Base-by-base conservation (phyloP, 2,797 vertebrate species). In the Mormyrops boulengeri region DNA sequence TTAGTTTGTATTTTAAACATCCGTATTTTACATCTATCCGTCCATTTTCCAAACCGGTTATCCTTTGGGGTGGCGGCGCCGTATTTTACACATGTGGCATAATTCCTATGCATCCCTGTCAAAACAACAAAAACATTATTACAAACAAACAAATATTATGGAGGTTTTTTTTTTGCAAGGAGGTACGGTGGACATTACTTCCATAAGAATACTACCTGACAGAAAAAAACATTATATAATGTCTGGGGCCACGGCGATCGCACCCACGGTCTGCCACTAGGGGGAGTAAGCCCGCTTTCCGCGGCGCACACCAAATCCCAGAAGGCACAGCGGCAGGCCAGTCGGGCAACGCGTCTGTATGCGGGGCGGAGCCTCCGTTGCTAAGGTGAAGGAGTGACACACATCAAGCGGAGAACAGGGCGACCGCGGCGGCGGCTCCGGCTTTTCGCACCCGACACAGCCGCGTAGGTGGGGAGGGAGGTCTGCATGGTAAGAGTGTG, bases 351-450 rank as follows among this genome's bases (percentile, higher is more conserved):
- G 47, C 47, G 30, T 73, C 49, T 17, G 22, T 12, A 11, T 17
- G 85, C n/a, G 38, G 57, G 88, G 66, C 50, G 89, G 88, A 4
- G 57, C 26, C 22, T 52, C n/a, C 84, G 90, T 92, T 91, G 90
- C 91, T 91, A 80, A 90, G 91, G 92, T 89, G 60, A 92, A 87
- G 89, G 88, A 90, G 50, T 62, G 53, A 57, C 88, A 66, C 62
- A 53, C 89, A 55, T 2, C 50, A 55, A 77, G 22, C 52, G 52
- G 4, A 34, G 77, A 49, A 55, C 41, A 50, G 62, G 85, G 57
- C 50, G 38, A 69, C 22, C 7, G n/a, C 2, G 5, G 38, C 41
- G 41, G 62, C 38, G 2, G 19, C 52, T 34, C 44, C 62, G 17
- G 57, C n/a, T 47, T 62, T 66, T 34, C 9, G 89, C 52, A 47